Percentiles rank a stretch among this genome's conserved stretches.
phyloP scores from a whole-genome alignment of 2,888 invertebrate species.

The Zootermopsis nevadensis region DNA sequence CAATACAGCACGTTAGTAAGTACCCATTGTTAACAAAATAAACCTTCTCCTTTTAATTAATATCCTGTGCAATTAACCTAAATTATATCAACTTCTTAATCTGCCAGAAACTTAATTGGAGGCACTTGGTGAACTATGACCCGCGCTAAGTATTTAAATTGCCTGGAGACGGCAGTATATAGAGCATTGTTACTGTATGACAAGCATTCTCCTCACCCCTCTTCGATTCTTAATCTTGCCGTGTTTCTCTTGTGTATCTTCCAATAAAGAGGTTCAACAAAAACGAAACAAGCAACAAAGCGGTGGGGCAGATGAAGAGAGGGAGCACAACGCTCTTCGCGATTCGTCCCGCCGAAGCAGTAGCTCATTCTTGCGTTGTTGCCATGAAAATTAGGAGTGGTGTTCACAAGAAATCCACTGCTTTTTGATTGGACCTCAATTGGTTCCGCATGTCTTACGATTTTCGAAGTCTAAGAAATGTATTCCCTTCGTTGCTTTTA shows the following conservation, averaged over 20 bases:
- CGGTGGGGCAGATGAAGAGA: not conserved
- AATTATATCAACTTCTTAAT: not conserved
- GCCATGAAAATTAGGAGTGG: constrained; percentile 6
- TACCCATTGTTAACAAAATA: not conserved
- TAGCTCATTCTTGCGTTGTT: not conserved
- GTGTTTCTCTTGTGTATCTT: constrained; percentile 6
- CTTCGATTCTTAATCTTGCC: not conserved
- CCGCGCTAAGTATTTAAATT: not conserved
- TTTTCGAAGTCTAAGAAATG: constrained; percentile 7
- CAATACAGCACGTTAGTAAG: not conserved
- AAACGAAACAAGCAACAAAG: not conserved
- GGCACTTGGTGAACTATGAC: constrained; percentile 16
- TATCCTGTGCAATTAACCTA: not conserved
- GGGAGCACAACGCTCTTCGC: not conserved
- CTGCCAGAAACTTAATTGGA: not conserved
- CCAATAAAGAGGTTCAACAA: constrained; percentile 8
- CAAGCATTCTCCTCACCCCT: not conserved
- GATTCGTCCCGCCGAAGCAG: constrained; percentile 1
- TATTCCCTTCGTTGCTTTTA: not conserved
- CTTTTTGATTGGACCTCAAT: constrained; percentile 13
- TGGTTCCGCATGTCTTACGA: constrained; percentile 3
- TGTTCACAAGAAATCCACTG: constrained; percentile 5
- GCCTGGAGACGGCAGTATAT: not conserved
- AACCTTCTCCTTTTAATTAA: not conserved
- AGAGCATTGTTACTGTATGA: not conserved